A percentile compares a stretch with the other conserved stretches of the same genome.
These are phyloP conservation scores for Esox lucius DNA, from an alignment of 2,797 vertebrate species.

Conservation along the genomic window DNA sequence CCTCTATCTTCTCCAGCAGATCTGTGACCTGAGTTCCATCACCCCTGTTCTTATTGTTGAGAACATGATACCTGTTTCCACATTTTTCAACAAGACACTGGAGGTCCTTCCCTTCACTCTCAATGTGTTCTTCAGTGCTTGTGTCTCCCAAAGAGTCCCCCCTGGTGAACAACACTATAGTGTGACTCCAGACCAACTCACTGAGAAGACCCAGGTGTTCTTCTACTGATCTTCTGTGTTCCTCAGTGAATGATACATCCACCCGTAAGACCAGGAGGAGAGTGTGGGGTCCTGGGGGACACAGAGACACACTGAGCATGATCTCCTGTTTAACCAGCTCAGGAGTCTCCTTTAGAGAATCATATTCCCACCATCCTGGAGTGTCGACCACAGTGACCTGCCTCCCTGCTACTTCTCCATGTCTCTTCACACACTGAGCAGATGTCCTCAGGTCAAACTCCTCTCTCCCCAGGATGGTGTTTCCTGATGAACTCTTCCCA, in stretches of 20 bases:
- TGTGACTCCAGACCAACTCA: no score
- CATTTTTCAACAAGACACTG: conserved; percentile 5
- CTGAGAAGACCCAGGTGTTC: background rate
- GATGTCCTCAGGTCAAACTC: background rate
- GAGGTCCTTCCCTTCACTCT: conserved; percentile 5
- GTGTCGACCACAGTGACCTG: background rate
- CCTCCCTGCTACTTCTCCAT: background rate
- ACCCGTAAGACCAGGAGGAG: no score
- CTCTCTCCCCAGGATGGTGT: background rate
- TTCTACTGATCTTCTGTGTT: no score
- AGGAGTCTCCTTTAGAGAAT: no score
- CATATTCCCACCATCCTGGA: background rate
- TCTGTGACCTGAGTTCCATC: conserved; percentile 6
- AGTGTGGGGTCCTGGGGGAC: no score
- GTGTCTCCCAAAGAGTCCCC: background rate
- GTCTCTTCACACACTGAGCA: background rate
- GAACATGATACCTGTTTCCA: conserved; percentile 5
- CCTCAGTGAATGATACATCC: no score
- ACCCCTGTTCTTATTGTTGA: conserved; percentile 6
- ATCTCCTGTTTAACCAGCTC: no score
- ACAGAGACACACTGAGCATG: no score
- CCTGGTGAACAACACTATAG: no score
- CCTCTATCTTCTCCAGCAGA: conserved; percentile 4
- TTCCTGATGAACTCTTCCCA: background rate
- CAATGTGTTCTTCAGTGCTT: conserved; percentile 5